Evolutionary conservation across 2,888 invertebrate genomes (phyloP), one percentile per base, ranked within the genome.

Genomic region (Agriopis leucophaearia): DNA sequence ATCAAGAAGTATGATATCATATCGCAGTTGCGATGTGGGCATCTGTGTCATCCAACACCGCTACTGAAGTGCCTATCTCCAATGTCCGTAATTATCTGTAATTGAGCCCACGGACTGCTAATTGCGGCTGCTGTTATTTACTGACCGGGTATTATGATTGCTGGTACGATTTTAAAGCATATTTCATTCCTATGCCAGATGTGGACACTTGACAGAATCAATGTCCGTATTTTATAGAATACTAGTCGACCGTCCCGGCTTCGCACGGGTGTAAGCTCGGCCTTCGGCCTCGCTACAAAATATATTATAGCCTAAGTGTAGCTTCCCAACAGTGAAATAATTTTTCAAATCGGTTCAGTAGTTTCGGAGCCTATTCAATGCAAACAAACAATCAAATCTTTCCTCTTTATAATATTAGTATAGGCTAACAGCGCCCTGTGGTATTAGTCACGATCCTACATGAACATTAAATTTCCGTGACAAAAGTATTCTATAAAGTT

Each of bases 101-200:
- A 82, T 81, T 77, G 73, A 74, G 74, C 72, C 69, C 76, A 70
- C 74, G 58, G 63, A 64, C 67, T 50, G 72, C 73, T 81, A 82
- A 82, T 81, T 82, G 72, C 36, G 60, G 66, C 65, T 69, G 9
- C 64, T 66, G 69, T 16, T 36, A 55, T 59, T 55, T 61, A 55
- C 55, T 44, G 42, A 18, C 50, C 38, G 38, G 13, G 15, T 15
- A 51, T 61, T 56, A 66, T 51, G 50, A 57, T 66, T 51, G 51
- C 50, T 10, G 35, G 54, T 10, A 50, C 27, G 61, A 54, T 55
- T 50, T 57, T 60, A 12, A 63, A 13, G 44, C 42, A 38, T 54
- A 51, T 64, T 45, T 64, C 51, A 52, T 57, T 16, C 40, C 15
- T 8, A 54, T 40, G 36, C 38, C 54, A 54, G 54, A 54, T 40